Conservation (phyloP, 2,113 vertebrate genomes). For the Colaptes auratus region DNA sequence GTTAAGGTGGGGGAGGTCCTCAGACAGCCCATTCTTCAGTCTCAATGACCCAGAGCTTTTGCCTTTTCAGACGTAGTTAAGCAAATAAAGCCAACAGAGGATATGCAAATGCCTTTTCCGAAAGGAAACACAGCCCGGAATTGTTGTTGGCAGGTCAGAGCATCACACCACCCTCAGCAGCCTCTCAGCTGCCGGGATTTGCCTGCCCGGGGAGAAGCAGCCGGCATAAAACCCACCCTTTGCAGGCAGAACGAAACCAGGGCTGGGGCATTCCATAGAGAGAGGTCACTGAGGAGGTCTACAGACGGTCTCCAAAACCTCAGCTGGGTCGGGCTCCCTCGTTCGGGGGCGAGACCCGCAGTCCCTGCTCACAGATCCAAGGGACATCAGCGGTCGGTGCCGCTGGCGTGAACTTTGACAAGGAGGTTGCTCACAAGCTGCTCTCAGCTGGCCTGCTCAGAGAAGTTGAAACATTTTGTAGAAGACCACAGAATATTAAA, state of each 20-base stretch:
- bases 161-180: slow-evolving; percentile 87
- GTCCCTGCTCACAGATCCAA: no score
- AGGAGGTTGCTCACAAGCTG: background rate
- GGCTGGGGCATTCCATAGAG: background rate
- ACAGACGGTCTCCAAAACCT: background rate
- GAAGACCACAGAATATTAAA: background rate
- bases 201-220: background rate
- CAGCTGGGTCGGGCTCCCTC: background rate
- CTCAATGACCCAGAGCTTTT: slow-evolving; percentile 64
- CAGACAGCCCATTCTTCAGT: slow-evolving; percentile 52
- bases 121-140: slow-evolving; percentile 72
- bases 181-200: slow-evolving; percentile 75
- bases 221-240: background rate
- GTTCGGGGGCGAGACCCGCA: background rate
- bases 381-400: background rate
- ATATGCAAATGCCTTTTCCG: slow-evolving; percentile 81
- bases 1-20: slow-evolving; percentile 29
- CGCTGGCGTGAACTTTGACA: background rate
- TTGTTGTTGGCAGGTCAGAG: slow-evolving; percentile 79
- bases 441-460: background rate
- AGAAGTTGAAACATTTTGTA: no score
- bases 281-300: background rate
- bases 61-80: slow-evolving; percentile 70
- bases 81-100: slow-evolving; percentile 75
- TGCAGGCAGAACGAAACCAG: slow-evolving; percentile 52